Evolutionary conservation across 2,888 invertebrate species (phyloP), one percentile per base, ranked within the genome.

Genomic region (Mamestra brassicae): DNA sequence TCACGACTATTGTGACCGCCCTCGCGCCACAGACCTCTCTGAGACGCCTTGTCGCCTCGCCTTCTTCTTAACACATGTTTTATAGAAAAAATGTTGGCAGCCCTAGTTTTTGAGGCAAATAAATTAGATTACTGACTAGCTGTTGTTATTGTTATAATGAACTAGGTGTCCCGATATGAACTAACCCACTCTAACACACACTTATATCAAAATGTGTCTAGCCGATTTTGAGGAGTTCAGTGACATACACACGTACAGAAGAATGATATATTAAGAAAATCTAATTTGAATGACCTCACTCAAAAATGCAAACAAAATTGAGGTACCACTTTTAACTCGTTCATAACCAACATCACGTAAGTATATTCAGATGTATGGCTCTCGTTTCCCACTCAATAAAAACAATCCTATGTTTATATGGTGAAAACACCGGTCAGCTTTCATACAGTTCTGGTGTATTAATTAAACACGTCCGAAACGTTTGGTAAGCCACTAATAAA

Each of bases 1-100:
- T 88, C 87, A 85, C 74, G 77, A 81, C 92, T 87, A 92, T 93
- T 93, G 93, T 93, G 67, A 71, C 76, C 83, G 69, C 78, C 73
- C 83, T 76, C 73, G 54, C 78, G 78, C 72, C 64, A 65, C 47
- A 77, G 71, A 74, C 81, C 81, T 80, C 83, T 80, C 74, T 67
- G 74, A 86, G 77, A 78, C 72, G 81, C 76, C 66, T 34, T 38
- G 50, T 64, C 71, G 57, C 68, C 38, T 69, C 42, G 42, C 42
- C 74, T 52, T 50, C 58, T 70, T 17, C 71, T 54, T 54, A 63
- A 58, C 42, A 55, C 38, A 26, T 6, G 34, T 42, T 42, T 11
- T 45, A 42, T 17, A 52, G 42, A 69, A 62, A 66, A 57, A 58
- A 34, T 11, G 13, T 60, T 54, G 6, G 1, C 5, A n/a, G 15